Percentiles rank a stretch among this genome's conserved stretches.
phyloP scores from a whole-genome alignment of 2,888 invertebrate genomes.

The Dinocampus coccinellae region DNA sequence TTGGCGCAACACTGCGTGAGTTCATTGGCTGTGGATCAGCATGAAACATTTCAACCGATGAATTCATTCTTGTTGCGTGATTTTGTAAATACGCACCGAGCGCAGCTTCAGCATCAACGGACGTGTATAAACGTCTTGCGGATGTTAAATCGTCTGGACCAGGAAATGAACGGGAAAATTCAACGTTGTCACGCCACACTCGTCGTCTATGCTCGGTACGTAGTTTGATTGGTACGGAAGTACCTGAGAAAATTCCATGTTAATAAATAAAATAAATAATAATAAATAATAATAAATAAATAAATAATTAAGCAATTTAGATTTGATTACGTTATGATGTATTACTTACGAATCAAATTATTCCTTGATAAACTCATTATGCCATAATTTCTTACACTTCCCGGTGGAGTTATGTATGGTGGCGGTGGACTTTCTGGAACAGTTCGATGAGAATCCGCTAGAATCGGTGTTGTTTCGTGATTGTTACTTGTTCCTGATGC shows the following conservation, averaged over 20 bases:
- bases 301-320: background rate
- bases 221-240: constrained; percentile 31
- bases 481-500: constrained; percentile 45
- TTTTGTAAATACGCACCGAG: constrained; percentile 61
- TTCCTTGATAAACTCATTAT: constrained; percentile 35
- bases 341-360: constrained; percentile 35
- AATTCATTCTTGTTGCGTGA: constrained; percentile 38
- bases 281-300: background rate
- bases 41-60: constrained; percentile 36
- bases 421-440: constrained; percentile 66
- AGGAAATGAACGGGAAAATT: constrained; percentile 50
- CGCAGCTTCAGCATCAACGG: constrained; percentile 50
- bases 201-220: constrained; percentile 43
- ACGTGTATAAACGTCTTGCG: constrained; percentile 41
- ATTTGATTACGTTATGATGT: background rate
- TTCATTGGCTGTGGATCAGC: constrained; percentile 55
- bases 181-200: constrained; percentile 47
- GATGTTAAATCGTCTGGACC: constrained; percentile 30
- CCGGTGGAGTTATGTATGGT: constrained; percentile 64
- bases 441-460: constrained; percentile 5
- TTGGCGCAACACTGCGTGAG: constrained; percentile 56
- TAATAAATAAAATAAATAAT: background rate
- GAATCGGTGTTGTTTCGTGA: constrained; percentile 42
- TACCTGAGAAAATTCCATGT: constrained; percentile 4
- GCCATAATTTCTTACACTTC: constrained; percentile 49